Evolutionary conservation across 1,140 invertebrate species (phyloP).

Genomic region (Wasmannia auropunctata): DNA sequence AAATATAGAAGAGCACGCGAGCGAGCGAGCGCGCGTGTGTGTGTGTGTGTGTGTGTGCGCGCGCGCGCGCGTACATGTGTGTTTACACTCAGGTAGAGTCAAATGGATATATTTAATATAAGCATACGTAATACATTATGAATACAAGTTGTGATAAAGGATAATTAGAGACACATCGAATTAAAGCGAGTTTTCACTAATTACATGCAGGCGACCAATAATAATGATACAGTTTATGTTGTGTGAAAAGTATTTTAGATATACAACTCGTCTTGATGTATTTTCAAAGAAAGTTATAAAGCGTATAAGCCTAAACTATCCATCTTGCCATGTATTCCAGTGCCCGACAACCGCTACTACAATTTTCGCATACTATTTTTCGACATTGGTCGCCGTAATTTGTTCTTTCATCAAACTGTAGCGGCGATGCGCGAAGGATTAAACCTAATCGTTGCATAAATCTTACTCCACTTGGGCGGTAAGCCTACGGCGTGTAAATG

Average conservation of each 20-base stretch:
- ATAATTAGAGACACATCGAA: background rate
- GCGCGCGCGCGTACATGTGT: background rate
- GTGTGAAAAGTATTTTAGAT: background rate
- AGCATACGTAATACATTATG: background rate
- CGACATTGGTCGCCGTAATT: background rate
- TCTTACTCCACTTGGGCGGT: conserved; percentile 19
- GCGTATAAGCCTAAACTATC: background rate
- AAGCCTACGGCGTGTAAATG: conserved; percentile 58
- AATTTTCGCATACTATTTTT: background rate
- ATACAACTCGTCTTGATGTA: background rate
- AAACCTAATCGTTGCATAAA: conserved; percentile 53
- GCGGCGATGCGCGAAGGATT: conserved; percentile 21
- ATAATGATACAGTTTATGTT: background rate
- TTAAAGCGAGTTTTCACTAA: background rate
- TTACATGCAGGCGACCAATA: background rate
- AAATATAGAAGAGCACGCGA: background rate
- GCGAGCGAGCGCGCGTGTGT: too few relatives aligned
- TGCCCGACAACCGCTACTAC: too few relatives aligned
- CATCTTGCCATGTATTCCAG: background rate
- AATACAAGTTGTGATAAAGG: background rate
- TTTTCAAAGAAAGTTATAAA: background rate
- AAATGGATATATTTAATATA: background rate
- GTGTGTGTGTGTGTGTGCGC: background rate
- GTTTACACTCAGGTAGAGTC: background rate
- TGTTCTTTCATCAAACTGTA: conserved; percentile 40